Base-by-base conservation (phyloP, 2,113 vertebrate genomes). In the Abramis brama region DNA sequence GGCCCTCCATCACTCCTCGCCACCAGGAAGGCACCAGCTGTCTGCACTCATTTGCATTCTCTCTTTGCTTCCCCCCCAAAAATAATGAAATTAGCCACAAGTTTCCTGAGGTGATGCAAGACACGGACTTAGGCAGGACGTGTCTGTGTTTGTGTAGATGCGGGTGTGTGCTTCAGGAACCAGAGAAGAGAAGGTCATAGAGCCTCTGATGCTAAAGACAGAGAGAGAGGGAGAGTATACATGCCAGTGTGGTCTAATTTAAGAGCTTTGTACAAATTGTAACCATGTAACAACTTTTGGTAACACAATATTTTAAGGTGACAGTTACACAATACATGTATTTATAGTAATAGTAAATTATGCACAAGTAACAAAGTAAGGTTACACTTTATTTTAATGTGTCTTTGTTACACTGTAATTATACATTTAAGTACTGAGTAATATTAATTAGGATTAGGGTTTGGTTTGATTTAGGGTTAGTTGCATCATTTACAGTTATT, bases 1-100 rank as follows among this genome's bases (percentile, higher is more conserved):
- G 96, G 95, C 95, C 94, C 95, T 97, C 95, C 95, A 96, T 97
- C 97, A 96, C 94, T 95, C 94, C 93, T 94, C 89, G 94, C 96
- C 95, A 95, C 70, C 68, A 96, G 95, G 95, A 96, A 93, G 91
- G 94, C 95, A 93, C 96, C 97, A 99, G 97, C 97, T 99, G 97
- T 97, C 97, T 97, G 94, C 93, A 94, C 95, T 97, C 96, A 97
- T 99, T 98, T 99, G 95, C 96, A 98, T 98, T 96, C 93, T 93
- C 94, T 96, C 82, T 82, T 85, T 71, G 64, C 95, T 96, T 94
- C 90, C 93, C 92, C 95, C 95, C 95, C 92, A 93, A 93, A 96
- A 96, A 97, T 97, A 98, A 98, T 97, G 96, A 97, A 98, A 98
- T 98, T 97, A 98, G 96, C 97, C 96, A 95, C 92, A 96, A 96